Percentiles rank a stretch among this genome's conserved stretches.
phyloP scores from a whole-genome alignment of 53 echinoderm and acorn worm genomes.

The Arbacia lixula region DNA sequence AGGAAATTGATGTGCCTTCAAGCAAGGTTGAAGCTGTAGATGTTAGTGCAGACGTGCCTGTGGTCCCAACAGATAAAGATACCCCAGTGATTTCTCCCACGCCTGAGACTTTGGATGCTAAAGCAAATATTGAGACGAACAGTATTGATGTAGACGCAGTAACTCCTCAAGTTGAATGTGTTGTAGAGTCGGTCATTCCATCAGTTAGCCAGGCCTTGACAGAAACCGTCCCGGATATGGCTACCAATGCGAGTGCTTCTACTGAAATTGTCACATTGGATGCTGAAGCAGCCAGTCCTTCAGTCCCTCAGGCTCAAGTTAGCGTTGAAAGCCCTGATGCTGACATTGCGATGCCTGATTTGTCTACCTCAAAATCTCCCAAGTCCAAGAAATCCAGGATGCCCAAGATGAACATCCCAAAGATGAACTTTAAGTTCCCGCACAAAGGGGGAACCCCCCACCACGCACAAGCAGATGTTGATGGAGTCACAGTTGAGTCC shows the following conservation, averaged over 20 bases:
- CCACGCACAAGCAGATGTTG: slow-evolving; percentile 8
- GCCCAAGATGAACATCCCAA: slow-evolving; percentile 36
- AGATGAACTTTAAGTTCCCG: slow-evolving; percentile 46
- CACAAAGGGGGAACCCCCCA: background rate
- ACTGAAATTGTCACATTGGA: slow-evolving; percentile 7
- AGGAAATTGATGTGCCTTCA: background rate
- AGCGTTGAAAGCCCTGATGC: slow-evolving; percentile 15
- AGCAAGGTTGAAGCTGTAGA: background rate
- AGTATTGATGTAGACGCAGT: background rate
- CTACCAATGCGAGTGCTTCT: background rate
- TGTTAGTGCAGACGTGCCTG: slow-evolving; percentile 19
- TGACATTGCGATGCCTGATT: background rate
- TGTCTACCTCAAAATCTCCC: slow-evolving; percentile 52
- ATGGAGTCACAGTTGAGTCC: background rate
- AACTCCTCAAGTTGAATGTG: slow-evolving; percentile 19
- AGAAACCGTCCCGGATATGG: slow-evolving; percentile 45
- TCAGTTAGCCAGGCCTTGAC: slow-evolving; percentile 8
- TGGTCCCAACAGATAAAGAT: background rate
- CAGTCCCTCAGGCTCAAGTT: slow-evolving; percentile 4
- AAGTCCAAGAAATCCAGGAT: slow-evolving; percentile 31
- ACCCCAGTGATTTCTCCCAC: background rate
- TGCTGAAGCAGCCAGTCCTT: background rate
- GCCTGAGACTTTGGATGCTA: background rate
- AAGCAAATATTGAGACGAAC: background rate
- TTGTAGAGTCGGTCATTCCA: slow-evolving; percentile 16